Conservation (phyloP, 2,113 vertebrate species). For the Aspidoscelis tigris region DNA sequence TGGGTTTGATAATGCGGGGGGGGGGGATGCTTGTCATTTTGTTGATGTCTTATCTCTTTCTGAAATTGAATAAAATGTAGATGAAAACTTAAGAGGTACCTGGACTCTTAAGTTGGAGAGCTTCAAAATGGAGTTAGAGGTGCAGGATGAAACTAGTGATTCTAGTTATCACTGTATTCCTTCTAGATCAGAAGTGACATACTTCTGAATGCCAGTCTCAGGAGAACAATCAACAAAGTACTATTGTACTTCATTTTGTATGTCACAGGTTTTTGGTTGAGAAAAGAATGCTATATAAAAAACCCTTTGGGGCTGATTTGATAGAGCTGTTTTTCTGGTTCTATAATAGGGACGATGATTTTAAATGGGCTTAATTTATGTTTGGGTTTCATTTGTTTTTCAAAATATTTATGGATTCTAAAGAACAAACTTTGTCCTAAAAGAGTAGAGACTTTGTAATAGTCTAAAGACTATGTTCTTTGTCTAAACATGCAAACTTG, state of each 20-base stretch:
- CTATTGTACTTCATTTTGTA: not conserved
- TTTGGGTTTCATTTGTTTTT: not conserved
- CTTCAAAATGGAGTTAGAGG: not conserved
- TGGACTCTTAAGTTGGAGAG: too few relatives aligned
- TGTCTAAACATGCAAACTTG: not conserved
- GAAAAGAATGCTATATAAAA: not conserved
- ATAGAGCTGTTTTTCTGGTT: not conserved
- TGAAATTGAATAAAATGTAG: too few relatives aligned
- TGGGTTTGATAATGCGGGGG: too few relatives aligned
- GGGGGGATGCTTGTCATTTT: too few relatives aligned
- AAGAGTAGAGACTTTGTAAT: not conserved
- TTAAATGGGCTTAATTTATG: not conserved
- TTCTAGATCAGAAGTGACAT: not conserved
- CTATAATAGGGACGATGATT: not conserved
- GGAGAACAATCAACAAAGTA: not conserved
- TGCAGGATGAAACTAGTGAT: not conserved
- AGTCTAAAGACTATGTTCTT: not conserved
- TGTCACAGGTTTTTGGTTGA: not conserved
- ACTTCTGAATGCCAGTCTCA: not conserved
- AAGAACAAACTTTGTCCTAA: not conserved
- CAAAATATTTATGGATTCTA: not conserved
- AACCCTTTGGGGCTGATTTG: not conserved
- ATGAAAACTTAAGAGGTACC: too few relatives aligned
- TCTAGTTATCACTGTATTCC: not conserved
- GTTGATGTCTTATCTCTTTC: too few relatives aligned